Conservation (phyloP, 2,888 invertebrate species). For the Asteroscopus sphinx region DNA sequence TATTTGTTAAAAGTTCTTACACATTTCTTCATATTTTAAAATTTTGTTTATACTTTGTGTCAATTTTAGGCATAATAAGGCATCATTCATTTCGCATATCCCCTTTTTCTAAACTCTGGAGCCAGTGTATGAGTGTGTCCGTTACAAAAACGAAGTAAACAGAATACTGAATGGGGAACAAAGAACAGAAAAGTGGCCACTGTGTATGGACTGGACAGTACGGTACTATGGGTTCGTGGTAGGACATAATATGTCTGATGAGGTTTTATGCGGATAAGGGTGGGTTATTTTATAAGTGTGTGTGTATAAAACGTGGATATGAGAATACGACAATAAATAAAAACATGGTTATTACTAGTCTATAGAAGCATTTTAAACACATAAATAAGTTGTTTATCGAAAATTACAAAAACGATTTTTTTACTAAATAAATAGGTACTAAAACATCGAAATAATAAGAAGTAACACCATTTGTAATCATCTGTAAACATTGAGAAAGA, state of each 20-base stretch:
- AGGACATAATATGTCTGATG: constrained; percentile 4
- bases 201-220: constrained; percentile 53
- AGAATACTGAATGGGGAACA: constrained; percentile 65
- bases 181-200: constrained; percentile 67
- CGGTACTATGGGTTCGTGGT: constrained; percentile 54
- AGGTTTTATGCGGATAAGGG: constrained; percentile 22
- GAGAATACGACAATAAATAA: no score
- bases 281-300: neutral
- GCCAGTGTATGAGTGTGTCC: constrained; percentile 53
- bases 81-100: constrained; percentile 6
- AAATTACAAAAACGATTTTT: no score
- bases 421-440: no score
- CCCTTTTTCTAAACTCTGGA: constrained; percentile 20
- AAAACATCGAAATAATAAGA: no score
- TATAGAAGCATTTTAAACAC: no score
- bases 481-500: no score
- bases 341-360: no score
- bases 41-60: no score
- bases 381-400: no score
- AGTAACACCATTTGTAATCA: no score
- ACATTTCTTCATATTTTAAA: no score
- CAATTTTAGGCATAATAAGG: neutral
- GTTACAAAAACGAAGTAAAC: constrained; percentile 66
- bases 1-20: no score
- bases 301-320: neutral